Evolutionary conservation across 2,888 invertebrate genomes (phyloP).

Genomic region (Dryobotodes eremita): DNA sequence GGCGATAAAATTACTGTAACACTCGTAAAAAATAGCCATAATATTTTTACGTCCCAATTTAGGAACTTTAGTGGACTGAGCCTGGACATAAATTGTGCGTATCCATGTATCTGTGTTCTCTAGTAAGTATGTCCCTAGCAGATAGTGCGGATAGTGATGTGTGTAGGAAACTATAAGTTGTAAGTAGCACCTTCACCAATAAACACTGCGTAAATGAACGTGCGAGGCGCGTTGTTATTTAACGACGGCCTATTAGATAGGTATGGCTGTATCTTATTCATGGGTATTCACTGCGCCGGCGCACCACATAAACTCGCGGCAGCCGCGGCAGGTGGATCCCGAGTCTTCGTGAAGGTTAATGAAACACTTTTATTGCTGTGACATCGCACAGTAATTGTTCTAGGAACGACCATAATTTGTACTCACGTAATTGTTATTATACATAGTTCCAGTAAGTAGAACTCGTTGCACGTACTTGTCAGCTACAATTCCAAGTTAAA

Average conservation of each 20-base stretch:
- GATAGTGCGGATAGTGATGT: constrained; percentile 35
- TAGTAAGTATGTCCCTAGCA: constrained; percentile 25
- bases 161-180: constrained; percentile 63
- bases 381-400: constrained; percentile 63
- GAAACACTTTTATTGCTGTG: constrained; percentile 64
- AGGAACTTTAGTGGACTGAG: constrained; percentile 57
- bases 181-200: constrained; percentile 60
- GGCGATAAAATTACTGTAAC: constrained; percentile 70
- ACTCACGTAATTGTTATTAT: constrained; percentile 48
- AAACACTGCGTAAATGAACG: constrained; percentile 64
- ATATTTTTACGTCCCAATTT: constrained; percentile 70
- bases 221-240: constrained; percentile 56
- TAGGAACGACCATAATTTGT: constrained; percentile 40
- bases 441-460: constrained; percentile 45
- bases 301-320: constrained; percentile 70
- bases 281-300: constrained; percentile 66
- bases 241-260: constrained; percentile 67
- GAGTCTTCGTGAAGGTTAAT: constrained; percentile 59
- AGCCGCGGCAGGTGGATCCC: constrained; percentile 70
- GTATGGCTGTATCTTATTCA: constrained; percentile 70
- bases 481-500: constrained; percentile 15
- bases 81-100: constrained; percentile 58
- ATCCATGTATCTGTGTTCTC: constrained; percentile 30
- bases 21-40: constrained; percentile 69
- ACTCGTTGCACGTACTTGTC: constrained; percentile 18